phyloP scores from a whole-genome alignment of 2,888 invertebrate genomes.

The Heliconius aoede region DNA sequence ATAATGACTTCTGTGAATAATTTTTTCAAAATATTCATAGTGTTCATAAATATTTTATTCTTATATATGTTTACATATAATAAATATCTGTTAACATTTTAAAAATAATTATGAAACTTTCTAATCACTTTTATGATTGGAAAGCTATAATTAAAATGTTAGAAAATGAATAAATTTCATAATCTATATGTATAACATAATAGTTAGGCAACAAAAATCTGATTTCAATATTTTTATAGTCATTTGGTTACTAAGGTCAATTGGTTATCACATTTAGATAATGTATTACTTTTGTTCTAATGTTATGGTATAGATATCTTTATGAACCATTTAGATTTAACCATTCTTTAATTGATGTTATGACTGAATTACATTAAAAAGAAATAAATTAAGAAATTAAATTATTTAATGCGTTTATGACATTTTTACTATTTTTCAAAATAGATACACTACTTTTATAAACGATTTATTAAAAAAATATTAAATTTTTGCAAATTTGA shows the following conservation, averaged over 20 bases:
- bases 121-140: background rate
- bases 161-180: background rate
- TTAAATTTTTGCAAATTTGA: background rate
- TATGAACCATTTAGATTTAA: background rate
- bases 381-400: no score
- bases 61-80: background rate
- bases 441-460: no score
- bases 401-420: no score
- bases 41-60: no score
- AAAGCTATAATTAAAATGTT: background rate
- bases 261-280: constrained; percentile 23
- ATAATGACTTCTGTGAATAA: background rate
- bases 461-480: background rate
- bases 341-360: background rate
- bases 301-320: background rate
- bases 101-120: background rate
- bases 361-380: background rate
- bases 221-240: constrained; percentile 16
- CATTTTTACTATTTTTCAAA: no score
- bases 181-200: background rate
- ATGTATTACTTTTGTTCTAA: background rate
- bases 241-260: constrained; percentile 8
- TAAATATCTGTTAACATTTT: background rate
- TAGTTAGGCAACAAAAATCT: constrained; percentile 6
- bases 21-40: background rate